Conservation (phyloP, 2,797 vertebrate genomes). For the Sebastes trivittatus region DNA sequence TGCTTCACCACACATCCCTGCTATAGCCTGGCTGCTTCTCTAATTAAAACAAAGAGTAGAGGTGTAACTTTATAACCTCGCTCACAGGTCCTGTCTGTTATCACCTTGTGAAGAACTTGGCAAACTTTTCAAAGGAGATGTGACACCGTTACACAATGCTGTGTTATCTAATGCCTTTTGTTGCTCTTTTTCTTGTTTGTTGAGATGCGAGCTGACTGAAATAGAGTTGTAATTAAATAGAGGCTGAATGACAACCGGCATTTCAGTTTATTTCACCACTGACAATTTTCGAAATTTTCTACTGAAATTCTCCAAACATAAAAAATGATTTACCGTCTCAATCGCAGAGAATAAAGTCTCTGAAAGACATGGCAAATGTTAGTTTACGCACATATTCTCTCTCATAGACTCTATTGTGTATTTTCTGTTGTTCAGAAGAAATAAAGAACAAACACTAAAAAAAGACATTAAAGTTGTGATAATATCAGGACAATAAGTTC, state of each 20-base stretch:
- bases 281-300: neutral
- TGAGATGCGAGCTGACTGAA: conserved; percentile 31
- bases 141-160: conserved; percentile 8
- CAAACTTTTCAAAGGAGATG: conserved; percentile 36
- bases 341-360: neutral
- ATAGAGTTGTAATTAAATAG: conserved; percentile 38
- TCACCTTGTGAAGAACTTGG: neutral
- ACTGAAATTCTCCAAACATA: conserved; percentile 8
- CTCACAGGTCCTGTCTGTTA: conserved; percentile 2
- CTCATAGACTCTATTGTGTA: neutral
- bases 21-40: conserved; percentile 46
- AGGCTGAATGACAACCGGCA: conserved; percentile 28
- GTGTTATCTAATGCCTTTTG: conserved; percentile 27
- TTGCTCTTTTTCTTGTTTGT: conserved; percentile 43
- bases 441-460: neutral
- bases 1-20: conserved; percentile 63
- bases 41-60: conserved; percentile 61
- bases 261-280: conserved; percentile 33
- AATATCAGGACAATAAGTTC: neutral
- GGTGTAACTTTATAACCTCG: conserved; percentile 51
- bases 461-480: neutral
- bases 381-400: conserved; percentile 5
- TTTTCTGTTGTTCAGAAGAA: neutral
- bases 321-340: conserved; percentile 17
- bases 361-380: neutral